Evolutionary conservation across 1,140 invertebrate genomes (phyloP), one percentile per base, ranked within the genome.

Genomic region (Drosophila kanapiae): DNA sequence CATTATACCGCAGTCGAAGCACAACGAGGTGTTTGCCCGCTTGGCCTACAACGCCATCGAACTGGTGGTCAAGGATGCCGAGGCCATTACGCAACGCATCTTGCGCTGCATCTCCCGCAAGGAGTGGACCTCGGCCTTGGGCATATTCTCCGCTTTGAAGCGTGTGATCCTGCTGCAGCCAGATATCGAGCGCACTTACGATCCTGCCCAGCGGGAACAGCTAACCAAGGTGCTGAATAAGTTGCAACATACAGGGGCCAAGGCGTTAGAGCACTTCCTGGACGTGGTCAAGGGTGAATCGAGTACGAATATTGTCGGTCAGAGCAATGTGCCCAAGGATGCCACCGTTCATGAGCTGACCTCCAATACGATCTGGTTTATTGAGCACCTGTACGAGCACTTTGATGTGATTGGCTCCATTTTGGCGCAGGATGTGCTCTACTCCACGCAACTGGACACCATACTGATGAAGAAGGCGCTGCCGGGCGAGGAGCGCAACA

Each of bases 291-390:
- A 97, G 83, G 96, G 95, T 67, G 98, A 99, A 92, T 95, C 95
- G 11, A 96, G 97, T 38, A 95, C 96, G 6, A 95, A 96, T 77
- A 95, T 98, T 83, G 92, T 93, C 9, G 91, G 92, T 6, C 92
- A 92, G 45, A 93, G 91, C 65, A 92, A 91, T 80, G 93, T 94
- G 11, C 98, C 98, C 1, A 97, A 96, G 93, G 98, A 99, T 94
- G 98, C 98, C 64, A 99, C 98, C 1, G 98, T 99, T 27, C 98
- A 99, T 92, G 98, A 99, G 93, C 94, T 98, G 47, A 98, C 98
- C 4, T 98, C 96, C 56, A 98, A 99, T 93, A 97, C 98, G 57
- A 95, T 98, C 45, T 96, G 98, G 70, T 97, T 98, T 93, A 94
- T 97, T 47, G 97, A 98, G 92, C 97, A 98, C 84, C 93, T 98